Evolutionary conservation across 2,113 vertebrate genomes (phyloP), one percentile per base, ranked within the genome.

Genomic region (Barnardius zonarius): DNA sequence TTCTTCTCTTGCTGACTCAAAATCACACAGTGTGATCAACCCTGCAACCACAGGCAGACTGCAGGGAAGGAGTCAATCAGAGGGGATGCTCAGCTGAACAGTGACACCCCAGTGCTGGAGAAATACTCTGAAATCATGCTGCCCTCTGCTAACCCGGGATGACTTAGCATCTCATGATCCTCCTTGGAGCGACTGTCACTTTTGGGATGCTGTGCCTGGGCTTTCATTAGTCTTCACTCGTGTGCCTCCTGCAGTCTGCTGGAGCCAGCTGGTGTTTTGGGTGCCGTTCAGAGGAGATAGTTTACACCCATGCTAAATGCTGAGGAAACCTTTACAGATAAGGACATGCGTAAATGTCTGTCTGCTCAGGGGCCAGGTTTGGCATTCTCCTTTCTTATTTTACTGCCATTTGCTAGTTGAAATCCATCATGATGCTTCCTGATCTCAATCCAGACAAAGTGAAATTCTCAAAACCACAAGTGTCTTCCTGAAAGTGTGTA

Each of bases 211-310:
- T 91, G 44, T 73, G 74, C 70, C 69, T 79, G 57, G 44, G 81
- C 41, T 95, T 92, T 82, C 83, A 41, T 78, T 87, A 72, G 77
- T 24, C 43, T 86, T 86, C 33, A 13, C 39, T 84, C 1, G 2
- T 72, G 86, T 78, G 73, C 77, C 67, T 95, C 51, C 91, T 78
- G 83, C 83, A 92, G 66, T 75, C 89, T 95, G 73, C 61, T 4
- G 2, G 77, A 94, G 84, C 84, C 94, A 92, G 83, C 73, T 76
- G 77, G 88, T 8, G 0, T 68, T 78, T 44, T 68, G 81, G 66
- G 86, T 72, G 62, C 70, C 0, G 0, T 52, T 94, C 66, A 83
- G 77, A 91, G 51, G 39, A 59, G 48, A 77, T 28, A 85, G 68
- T 80, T 94, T 88, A 33, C 37, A 93, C 52, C 88, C 41, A 13